Base-by-base conservation (phyloP, 2,797 vertebrate genomes). In the Amblyopsis hoosieri region DNA sequence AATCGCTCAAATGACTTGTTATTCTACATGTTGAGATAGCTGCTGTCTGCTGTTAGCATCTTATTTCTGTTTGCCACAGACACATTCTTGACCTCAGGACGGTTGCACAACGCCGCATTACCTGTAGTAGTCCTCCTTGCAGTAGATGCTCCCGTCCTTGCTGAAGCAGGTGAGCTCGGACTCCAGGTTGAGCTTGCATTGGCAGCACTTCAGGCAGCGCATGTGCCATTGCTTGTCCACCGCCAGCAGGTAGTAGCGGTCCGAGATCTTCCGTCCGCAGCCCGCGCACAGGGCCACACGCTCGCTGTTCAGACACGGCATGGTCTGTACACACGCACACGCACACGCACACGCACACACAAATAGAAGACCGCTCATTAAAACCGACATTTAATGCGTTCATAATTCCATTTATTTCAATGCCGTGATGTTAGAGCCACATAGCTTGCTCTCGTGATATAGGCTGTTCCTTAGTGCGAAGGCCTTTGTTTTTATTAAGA, bases 151-250 rank as follows among this genome's bases (percentile, higher is more conserved):
- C 69, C 97, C 97, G 76, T 99, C 97, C 81, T 99, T 99, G 91
- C 96, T 98, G 92, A 99, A 99, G 88, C 97, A 98, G 90, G 97
- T 99, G 89, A 99, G 96, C 81, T 99, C 97, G 0, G 96, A 99
- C 88, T 99, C 97, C 94, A 99, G 92, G 91, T 97, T 96, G 70
- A 98, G 95, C 84, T 98, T 98, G 70, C 97, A 99, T 75, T 99
- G 97, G 54, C 97, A 99, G 89, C 97, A 99, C 86, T 97, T 97
- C 52, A 99, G 92, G 87, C 97, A 99, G 77, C 96, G 95, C 97
- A 99, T 99, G 92, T 99, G 97, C 97, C 96, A 99, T 93, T 98
- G 96, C 12, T 98, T 98, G 87, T 99, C 97, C 90, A 99, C 97
- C 10, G 97, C 97, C 87, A 99, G 95, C 85, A 99, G 93, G 90